A percentile compares a stretch with the other conserved stretches of the same genome.
Conservation (phyloP, 2,888 invertebrate species). For the Lymantria monacha region DNA sequence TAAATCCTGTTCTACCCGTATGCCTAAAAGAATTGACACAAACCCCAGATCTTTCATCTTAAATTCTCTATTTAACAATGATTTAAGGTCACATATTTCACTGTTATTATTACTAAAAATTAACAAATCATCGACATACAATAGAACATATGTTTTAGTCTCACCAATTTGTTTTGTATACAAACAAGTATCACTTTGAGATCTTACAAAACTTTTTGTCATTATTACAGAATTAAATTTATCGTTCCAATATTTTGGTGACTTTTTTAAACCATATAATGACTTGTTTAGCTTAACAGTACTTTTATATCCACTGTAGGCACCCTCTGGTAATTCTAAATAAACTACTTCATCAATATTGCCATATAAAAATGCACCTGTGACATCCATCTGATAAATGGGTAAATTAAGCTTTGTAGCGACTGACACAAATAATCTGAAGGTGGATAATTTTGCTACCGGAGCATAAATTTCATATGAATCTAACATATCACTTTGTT, state of each 20-base stretch:
- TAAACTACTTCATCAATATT: background rate
- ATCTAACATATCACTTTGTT: background rate
- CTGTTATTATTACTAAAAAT: background rate
- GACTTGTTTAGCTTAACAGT: constrained; percentile 10
- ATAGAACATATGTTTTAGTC: constrained; percentile 4
- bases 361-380: constrained; percentile 7
- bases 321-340: constrained; percentile 1
- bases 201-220: constrained; percentile 6
- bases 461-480: constrained; percentile 10
- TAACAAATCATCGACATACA: constrained; percentile 12
- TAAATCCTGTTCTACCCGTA: constrained; percentile 19
- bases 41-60: constrained; percentile 14
- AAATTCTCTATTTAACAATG: constrained; percentile 7
- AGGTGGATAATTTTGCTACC: constrained; percentile 3
- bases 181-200: constrained; percentile 6
- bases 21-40: constrained; percentile 12
- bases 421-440: background rate
- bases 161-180: constrained; percentile 1
- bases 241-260: constrained; percentile 6
- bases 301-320: constrained; percentile 1
- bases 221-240: constrained; percentile 6
- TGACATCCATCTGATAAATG: constrained; percentile 8
- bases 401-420: background rate
- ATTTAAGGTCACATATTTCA: background rate
- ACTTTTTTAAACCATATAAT: constrained; percentile 6